Conservation (phyloP, 2,113 vertebrate species). For the Odobenus rosmarus region DNA sequence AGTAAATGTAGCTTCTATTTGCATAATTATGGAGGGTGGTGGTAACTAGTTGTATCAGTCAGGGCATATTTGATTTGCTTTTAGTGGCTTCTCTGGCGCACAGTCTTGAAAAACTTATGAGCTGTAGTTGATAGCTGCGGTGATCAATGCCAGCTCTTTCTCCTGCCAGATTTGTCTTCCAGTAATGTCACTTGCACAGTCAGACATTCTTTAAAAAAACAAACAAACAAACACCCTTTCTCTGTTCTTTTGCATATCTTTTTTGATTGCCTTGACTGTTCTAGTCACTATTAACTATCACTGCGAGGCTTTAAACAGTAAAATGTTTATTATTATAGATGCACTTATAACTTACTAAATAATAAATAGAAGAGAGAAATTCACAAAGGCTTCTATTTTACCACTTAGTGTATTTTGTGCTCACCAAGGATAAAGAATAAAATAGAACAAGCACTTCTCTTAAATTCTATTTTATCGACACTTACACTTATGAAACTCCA, state of each 20-base stretch:
- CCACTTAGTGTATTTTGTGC: neutral
- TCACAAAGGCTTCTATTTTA: neutral
- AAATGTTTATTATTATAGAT: neutral
- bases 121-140: neutral
- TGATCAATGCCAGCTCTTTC: neutral
- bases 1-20: slow-evolving; percentile 18
- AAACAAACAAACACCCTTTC: neutral
- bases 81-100: neutral
- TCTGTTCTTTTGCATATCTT: neutral
- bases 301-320: neutral
- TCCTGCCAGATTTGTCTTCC: slow-evolving; percentile 21
- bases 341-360: neutral
- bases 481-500: neutral
- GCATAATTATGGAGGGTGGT: neutral
- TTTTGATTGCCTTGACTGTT: neutral
- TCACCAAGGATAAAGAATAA: neutral
- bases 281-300: neutral
- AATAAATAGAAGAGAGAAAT: neutral
- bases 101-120: neutral
- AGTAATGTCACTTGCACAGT: neutral
- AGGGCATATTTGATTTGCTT: neutral
- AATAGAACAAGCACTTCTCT: neutral
- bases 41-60: neutral
- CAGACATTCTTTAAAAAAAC: neutral
- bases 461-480: slow-evolving; percentile 19